Base-by-base conservation (phyloP, 2,113 vertebrate genomes). In the Xiphophorus hellerii region DNA sequence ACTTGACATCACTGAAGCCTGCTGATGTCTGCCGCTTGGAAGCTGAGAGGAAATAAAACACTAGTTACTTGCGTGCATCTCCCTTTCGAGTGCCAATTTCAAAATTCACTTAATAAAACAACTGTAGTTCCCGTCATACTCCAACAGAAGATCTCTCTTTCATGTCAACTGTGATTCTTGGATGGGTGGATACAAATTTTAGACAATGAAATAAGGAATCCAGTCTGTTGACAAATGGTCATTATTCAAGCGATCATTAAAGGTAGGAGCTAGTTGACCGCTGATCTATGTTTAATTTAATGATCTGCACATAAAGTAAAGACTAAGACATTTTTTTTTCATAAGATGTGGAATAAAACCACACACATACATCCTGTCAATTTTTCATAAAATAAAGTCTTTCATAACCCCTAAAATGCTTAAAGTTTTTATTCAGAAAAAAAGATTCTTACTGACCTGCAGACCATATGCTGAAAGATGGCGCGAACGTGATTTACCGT, bases 391-490 rank as follows among this genome's bases (percentile, higher is more conserved):
- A 58, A n/a, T 22, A 2, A 9, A 9, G 9, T 11, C 3, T 58
- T n/a, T 25, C 10, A 58, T 10, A 58, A 2, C 5, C 14, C 15
- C 51, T 10, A 58, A 58, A n/a, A 25, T 8, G 22, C 51, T n/a
- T 22, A 10, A 58, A 6, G 17, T 25, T 58, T 58, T 58, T n/a
- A 10, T 7, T 28, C 17, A 17, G 7, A 63, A 62, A 33, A 17
- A 2, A 69, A 6, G 15, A 9, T 12, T 10, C 5, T 54, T 39
- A 77, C 90, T 44, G 66, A 99, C 97, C 92, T 95, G 97, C 0
- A 99, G 94, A 3, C 98, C 98, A 20, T 96, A 99, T 27, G 95
- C 95, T 0, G 95, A 83, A 33, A 67, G 10, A 71, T 89, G 90
- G 89, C 80, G 94, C n/a, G 86, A 73, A 69, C 88, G 86, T 77